Evolutionary conservation across 2,797 vertebrate genomes (phyloP).

Genomic region (Meriones psammophilus): DNA sequence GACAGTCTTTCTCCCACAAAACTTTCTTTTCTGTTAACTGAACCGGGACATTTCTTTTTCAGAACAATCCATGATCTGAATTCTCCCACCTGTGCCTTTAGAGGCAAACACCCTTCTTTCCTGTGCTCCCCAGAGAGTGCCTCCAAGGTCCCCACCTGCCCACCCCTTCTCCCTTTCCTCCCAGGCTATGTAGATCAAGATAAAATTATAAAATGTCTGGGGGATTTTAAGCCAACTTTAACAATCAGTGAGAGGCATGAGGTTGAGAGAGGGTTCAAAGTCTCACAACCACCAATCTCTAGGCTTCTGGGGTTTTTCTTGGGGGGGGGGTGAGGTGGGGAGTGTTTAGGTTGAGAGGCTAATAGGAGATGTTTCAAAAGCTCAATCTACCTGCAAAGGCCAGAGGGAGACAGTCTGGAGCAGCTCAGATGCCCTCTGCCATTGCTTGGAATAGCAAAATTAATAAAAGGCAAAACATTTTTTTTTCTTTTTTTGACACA

Average conservation of each 20-base stretch:
- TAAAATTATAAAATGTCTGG: neutral
- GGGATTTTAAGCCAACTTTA: neutral
- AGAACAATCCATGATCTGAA: neutral
- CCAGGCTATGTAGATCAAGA: neutral
- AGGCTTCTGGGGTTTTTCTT: neutral
- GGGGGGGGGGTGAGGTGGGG: neutral
- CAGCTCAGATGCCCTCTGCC: neutral
- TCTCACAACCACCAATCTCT: neutral
- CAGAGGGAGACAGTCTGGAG: no score
- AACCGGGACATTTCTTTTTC: neutral
- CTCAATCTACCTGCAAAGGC: neutral
- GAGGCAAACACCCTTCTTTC: neutral
- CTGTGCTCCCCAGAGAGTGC: accelerated
- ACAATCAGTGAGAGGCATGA: neutral
- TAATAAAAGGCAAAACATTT: neutral
- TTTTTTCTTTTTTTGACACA: neutral
- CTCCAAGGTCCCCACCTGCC: neutral
- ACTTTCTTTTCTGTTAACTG: neutral
- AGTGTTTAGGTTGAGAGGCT: neutral
- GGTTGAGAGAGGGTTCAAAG: neutral
- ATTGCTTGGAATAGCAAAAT: slow-evolving; percentile 11
- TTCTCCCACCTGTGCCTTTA: neutral
- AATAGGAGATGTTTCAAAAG: neutral
- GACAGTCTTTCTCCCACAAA: neutral
- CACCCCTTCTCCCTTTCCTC: neutral